These are phyloP conservation scores for Tricholaema leucomelas DNA, from an alignment of 2,113 vertebrate genomes.

Conservation along the genomic window DNA sequence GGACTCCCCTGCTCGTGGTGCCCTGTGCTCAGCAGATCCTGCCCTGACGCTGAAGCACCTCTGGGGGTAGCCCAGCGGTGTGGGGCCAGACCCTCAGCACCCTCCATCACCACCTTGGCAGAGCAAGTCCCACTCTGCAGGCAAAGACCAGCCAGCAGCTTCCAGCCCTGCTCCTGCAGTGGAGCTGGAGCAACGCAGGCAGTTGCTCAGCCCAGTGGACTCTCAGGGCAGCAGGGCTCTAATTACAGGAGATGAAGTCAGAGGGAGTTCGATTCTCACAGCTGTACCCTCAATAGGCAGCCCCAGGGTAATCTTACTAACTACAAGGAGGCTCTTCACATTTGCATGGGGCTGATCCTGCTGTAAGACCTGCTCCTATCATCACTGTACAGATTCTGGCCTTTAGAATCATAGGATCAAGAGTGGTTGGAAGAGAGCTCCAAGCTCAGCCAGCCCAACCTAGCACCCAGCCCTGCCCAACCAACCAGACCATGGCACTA, in stretches of 20 bases:
- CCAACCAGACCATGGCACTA: too few relatives aligned
- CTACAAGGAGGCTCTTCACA: not conserved
- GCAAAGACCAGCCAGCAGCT: not conserved
- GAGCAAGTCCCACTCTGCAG: not conserved
- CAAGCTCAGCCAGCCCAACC: too few relatives aligned
- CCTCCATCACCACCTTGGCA: not conserved
- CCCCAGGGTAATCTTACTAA: too few relatives aligned
- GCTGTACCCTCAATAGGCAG: not conserved
- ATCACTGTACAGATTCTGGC: not conserved
- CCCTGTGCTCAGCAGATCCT: rapidly evolving
- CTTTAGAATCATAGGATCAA: too few relatives aligned
- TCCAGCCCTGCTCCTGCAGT: rapidly evolving
- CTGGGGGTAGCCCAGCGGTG: not conserved
- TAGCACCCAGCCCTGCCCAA: too few relatives aligned
- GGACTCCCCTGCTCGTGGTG: rapidly evolving
- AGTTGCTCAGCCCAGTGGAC: not conserved
- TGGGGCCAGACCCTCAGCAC: not conserved
- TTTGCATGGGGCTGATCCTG: not conserved
- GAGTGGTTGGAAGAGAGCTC: too few relatives aligned
- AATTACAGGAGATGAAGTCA: not conserved
- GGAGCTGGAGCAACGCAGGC: not conserved
- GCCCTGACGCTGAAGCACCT: not conserved
- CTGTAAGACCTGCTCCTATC: not conserved
- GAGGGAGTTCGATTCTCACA: not conserved
- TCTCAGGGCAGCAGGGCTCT: rapidly evolving